These are phyloP conservation scores for Rhinichthys klamathensis DNA, from an alignment of 2,113 vertebrate species.

Conservation along the genomic window DNA sequence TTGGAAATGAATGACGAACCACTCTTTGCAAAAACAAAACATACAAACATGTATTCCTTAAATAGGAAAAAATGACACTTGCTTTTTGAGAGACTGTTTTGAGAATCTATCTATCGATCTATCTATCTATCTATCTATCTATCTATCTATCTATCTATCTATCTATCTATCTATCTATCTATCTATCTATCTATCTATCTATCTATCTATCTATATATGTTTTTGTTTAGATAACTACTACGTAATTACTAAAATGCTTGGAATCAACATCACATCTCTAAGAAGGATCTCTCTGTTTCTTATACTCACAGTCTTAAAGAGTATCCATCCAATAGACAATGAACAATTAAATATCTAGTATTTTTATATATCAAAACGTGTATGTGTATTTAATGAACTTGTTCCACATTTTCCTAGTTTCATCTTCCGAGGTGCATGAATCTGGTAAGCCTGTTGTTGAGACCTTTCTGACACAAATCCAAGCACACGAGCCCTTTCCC, in stretches of 20 bases:
- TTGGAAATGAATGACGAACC: no score
- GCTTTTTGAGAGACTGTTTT: no score
- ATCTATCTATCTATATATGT: not conserved
- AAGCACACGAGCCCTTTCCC: not conserved
- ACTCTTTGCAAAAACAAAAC: no score
- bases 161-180: slow-evolving; percentile 6
- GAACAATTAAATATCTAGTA: not conserved
- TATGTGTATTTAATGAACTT: not conserved
- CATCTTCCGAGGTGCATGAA: not conserved
- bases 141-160: slow-evolving; percentile 13
- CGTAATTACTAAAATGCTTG: not conserved
- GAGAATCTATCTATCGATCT: no score
- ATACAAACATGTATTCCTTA: no score
- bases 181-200: slow-evolving; percentile 28
- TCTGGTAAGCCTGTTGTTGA: slow-evolving; percentile 18
- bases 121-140: no score
- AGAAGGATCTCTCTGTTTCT: not conserved
- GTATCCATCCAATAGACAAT: not conserved
- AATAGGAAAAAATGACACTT: no score
- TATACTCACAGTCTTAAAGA: not conserved
- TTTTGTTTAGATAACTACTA: not conserved
- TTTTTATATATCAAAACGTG: not conserved
- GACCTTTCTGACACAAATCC: slow-evolving; percentile 1
- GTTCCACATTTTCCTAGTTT: not conserved
- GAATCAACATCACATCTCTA: not conserved